phyloP scores from a whole-genome alignment of 1,140 invertebrate genomes.

The Maconellicoccus hirsutus region DNA sequence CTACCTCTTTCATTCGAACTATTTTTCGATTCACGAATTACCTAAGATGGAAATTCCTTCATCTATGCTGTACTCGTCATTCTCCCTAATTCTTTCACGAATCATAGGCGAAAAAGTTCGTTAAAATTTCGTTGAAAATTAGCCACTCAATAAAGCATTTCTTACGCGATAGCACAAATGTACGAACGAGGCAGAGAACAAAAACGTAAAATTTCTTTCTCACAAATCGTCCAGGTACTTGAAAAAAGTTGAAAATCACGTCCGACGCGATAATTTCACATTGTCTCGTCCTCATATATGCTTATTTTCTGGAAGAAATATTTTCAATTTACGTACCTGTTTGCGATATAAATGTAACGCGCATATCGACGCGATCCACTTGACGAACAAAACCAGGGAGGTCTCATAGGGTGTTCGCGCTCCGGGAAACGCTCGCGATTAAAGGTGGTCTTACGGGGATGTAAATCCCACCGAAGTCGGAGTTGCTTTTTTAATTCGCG shows the following conservation, averaged over 20 bases:
- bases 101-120: too few relatives aligned
- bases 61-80: too few relatives aligned
- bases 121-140: too few relatives aligned
- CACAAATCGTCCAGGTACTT: too few relatives aligned
- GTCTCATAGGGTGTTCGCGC: neutral
- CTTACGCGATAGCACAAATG: too few relatives aligned
- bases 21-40: too few relatives aligned
- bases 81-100: too few relatives aligned
- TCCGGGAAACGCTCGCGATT: neutral
- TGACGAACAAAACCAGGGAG: neutral
- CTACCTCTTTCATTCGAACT: too few relatives aligned
- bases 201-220: too few relatives aligned
- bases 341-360: neutral
- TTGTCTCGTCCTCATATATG: neutral
- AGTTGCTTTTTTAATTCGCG: neutral
- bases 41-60: too few relatives aligned
- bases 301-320: slow-evolving; percentile 2
- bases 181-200: too few relatives aligned
- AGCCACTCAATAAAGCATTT: too few relatives aligned
- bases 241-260: neutral
- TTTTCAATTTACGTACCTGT: neutral
- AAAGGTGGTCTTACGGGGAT: neutral
- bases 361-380: neutral
- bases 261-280: neutral
- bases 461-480: neutral